Evolutionary conservation across 2,888 invertebrate species (phyloP).

Genomic region (Dynastes hyllus): DNA sequence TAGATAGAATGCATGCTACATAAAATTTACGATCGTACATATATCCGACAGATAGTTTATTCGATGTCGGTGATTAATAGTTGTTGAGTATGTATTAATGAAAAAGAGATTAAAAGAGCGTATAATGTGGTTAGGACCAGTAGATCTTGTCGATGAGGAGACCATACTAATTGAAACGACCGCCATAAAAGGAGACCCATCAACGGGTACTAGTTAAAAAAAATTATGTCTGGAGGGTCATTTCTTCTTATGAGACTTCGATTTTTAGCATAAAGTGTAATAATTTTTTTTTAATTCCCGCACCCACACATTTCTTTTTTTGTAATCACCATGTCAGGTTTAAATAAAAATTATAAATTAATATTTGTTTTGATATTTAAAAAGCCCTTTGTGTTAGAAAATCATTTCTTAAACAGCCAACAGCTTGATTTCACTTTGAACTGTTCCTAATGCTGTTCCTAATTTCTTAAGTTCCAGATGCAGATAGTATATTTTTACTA

Average conservation of each 20-base stretch:
- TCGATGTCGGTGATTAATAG: constrained; percentile 24
- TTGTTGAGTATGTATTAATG: constrained; percentile 7
- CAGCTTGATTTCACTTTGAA: too few species aligned
- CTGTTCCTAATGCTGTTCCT: too few species aligned
- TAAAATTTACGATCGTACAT: constrained; percentile 9
- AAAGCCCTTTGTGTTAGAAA: too few species aligned
- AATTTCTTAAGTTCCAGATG: too few species aligned
- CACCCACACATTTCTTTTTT: too few species aligned
- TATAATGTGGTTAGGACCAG: constrained; percentile 14
- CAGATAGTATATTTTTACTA: too few species aligned
- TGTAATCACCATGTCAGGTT: too few species aligned
- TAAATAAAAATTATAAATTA: too few species aligned
- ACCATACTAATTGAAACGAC: constrained; percentile 5
- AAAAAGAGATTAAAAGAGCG: constrained; percentile 14
- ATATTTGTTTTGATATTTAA: too few species aligned
- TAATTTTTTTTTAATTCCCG: too few species aligned
- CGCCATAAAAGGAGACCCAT: constrained; percentile 16
- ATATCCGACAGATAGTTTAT: constrained; percentile 6
- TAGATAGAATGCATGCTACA: background rate
- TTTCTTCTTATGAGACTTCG: background rate
- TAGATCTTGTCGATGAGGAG: background rate
- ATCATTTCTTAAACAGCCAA: too few species aligned
- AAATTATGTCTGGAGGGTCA: background rate
- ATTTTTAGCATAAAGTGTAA: background rate
- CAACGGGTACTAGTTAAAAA: background rate